Evolutionary conservation across 2,797 vertebrate species (phyloP).

Genomic region (Erethizon dorsatum): DNA sequence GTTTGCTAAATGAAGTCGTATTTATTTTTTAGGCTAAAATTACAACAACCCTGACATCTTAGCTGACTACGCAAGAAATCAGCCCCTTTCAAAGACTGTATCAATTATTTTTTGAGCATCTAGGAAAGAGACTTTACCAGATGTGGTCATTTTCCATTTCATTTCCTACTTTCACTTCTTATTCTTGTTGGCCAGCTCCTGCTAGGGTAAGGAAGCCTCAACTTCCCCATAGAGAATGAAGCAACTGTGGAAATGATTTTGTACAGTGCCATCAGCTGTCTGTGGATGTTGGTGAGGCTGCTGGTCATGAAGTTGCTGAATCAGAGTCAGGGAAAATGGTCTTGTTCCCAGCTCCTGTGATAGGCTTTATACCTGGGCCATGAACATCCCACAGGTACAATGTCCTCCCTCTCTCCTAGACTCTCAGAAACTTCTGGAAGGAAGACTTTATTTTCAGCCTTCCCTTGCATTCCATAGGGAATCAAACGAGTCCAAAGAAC

Average conservation of each 20-base stretch:
- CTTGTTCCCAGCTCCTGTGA: not conserved
- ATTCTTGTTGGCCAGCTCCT: fast-evolving
- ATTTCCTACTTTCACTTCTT: not conserved
- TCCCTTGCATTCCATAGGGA: not conserved
- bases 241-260: not conserved
- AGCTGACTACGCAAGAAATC: slow-evolving; percentile 23
- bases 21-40: slow-evolving; percentile 69
- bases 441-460: not conserved
- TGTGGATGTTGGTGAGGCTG: not conserved
- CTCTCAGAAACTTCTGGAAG: not conserved
- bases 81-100: not conserved
- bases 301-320: too few relatives aligned
- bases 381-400: not conserved
- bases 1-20: slow-evolving; percentile 19
- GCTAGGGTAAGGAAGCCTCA: not conserved
- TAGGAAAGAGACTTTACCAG: not conserved
- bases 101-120: not conserved
- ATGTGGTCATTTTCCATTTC: not conserved
- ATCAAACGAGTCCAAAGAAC: not conserved
- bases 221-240: fast-evolving
- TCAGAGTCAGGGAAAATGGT: fast-evolving
- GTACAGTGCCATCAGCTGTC: not conserved
- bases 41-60: slow-evolving; percentile 18
- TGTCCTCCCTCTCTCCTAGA: not conserved
- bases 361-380: not conserved